Conservation (phyloP, 2,888 invertebrate genomes). For the Epinotia demarniana region DNA sequence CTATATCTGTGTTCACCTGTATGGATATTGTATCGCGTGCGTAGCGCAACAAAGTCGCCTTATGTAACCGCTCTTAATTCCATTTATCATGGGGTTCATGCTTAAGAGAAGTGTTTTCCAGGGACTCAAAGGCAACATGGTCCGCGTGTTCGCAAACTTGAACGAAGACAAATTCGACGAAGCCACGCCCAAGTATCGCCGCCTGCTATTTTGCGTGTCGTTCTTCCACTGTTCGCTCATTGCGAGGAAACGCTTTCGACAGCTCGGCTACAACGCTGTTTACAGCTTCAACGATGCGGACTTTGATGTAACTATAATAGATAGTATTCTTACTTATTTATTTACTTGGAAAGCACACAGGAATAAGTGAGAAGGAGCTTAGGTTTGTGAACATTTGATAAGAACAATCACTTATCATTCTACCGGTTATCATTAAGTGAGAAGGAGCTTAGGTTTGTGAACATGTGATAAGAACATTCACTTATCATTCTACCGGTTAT, state of each 20-base stretch:
- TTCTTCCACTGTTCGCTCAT: conserved; percentile 94
- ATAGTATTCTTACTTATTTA: neutral
- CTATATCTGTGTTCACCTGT: no score
- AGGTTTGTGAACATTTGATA: no score
- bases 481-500: neutral
- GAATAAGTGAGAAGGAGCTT: no score
- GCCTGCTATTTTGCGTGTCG: conserved; percentile 91
- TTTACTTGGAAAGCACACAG: no score
- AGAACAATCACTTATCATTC: neutral
- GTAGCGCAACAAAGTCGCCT: neutral
- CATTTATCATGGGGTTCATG: neutral
- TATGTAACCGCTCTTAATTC: neutral
- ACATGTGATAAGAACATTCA: no score
- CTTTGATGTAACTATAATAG: conserved; percentile 87
- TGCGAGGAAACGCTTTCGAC: conserved; percentile 93
- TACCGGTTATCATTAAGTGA: neutral
- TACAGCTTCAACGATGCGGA: conserved; percentile 97
- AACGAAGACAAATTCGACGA: conserved; percentile 90
- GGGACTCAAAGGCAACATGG: conserved; percentile 95
- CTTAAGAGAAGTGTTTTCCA: conserved; percentile 56
- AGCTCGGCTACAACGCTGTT: conserved; percentile 95
- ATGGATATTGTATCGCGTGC: no score
- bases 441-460: no score
- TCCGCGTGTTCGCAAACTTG: conserved; percentile 91
- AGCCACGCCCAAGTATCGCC: conserved; percentile 90